phyloP scores from a whole-genome alignment of 2,113 vertebrate species.

The Peromyscus maniculatus region DNA sequence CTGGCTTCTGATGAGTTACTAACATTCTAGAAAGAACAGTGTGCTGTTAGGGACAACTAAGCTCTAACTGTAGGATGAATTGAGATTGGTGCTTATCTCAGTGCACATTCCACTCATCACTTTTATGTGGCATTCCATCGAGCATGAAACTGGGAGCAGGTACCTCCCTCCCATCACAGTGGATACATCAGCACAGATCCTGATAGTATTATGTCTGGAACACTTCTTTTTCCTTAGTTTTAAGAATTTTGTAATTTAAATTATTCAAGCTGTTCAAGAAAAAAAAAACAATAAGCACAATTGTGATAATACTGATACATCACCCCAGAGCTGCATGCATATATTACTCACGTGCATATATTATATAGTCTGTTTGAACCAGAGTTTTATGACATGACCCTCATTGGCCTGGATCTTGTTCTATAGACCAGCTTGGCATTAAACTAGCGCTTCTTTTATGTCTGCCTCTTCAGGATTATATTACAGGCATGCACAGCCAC shows the following conservation, averaged over 20 bases:
- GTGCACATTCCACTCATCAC: slow-evolving; percentile 18
- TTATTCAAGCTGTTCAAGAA: background rate
- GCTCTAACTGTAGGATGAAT: background rate
- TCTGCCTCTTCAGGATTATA: background rate
- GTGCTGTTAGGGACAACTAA: background rate
- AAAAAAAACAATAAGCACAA: background rate
- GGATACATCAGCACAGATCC: background rate
- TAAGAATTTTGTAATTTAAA: slow-evolving; percentile 33
- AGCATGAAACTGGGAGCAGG: slow-evolving; percentile 71
- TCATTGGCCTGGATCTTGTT: too few relatives aligned
- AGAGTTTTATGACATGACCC: background rate
- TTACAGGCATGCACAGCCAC: background rate
- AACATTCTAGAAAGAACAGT: background rate
- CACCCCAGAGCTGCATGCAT: background rate
- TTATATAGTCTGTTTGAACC: background rate
- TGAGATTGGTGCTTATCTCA: background rate
- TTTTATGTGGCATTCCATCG: slow-evolving; percentile 58
- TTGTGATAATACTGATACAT: slow-evolving; percentile 52
- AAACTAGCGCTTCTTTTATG: background rate
- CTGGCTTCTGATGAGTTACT: background rate
- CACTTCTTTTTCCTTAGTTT: slow-evolving; percentile 31
- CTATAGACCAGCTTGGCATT: accelerated
- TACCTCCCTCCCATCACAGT: background rate
- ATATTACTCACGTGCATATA: background rate
- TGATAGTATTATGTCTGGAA: background rate